phyloP scores from a whole-genome alignment of 2,888 invertebrate species.

The Drosophila birchii region DNA sequence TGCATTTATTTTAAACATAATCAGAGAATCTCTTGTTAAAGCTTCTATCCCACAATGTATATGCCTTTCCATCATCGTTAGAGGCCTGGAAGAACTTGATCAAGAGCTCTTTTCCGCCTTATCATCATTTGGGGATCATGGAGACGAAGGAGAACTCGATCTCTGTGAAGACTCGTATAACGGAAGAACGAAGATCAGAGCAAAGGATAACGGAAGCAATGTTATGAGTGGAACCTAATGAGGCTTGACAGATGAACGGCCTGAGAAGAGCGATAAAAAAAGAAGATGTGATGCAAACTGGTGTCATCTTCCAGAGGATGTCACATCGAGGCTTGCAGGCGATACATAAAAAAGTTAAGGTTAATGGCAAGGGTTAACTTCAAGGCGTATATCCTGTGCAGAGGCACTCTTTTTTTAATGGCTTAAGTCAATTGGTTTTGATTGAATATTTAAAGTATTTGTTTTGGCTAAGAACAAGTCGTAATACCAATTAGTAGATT shows the following conservation, averaged over 20 bases:
- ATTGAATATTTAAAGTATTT: background rate
- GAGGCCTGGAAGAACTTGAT: background rate
- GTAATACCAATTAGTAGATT: background rate
- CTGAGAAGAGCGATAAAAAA: slow-evolving; percentile 5
- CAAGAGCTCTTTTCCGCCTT: slow-evolving; percentile 1
- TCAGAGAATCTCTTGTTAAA: background rate
- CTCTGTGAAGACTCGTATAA: slow-evolving; percentile 3
- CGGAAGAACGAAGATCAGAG: slow-evolving; percentile 43
- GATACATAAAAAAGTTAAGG: slow-evolving; percentile 6
- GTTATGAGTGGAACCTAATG: slow-evolving; percentile 41
- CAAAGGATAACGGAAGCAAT: slow-evolving; percentile 46
- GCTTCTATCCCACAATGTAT: background rate
- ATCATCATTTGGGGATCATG: slow-evolving; percentile 3
- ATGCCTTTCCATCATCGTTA: slow-evolving; percentile 1
- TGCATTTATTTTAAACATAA: background rate
- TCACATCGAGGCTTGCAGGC: slow-evolving; percentile 6
- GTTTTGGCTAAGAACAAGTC: background rate
- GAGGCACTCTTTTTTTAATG: background rate
- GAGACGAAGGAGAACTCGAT: slow-evolving; percentile 3
- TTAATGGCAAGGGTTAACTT: background rate
- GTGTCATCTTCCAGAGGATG: slow-evolving; percentile 39
- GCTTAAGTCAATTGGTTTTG: background rate
- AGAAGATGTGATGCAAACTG: slow-evolving; percentile 1
- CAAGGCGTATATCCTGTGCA: slow-evolving; percentile 23
- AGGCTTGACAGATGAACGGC: slow-evolving; percentile 39